phyloP scores from a whole-genome alignment of 2,113 vertebrate genomes.

The Panthera leo region DNA sequence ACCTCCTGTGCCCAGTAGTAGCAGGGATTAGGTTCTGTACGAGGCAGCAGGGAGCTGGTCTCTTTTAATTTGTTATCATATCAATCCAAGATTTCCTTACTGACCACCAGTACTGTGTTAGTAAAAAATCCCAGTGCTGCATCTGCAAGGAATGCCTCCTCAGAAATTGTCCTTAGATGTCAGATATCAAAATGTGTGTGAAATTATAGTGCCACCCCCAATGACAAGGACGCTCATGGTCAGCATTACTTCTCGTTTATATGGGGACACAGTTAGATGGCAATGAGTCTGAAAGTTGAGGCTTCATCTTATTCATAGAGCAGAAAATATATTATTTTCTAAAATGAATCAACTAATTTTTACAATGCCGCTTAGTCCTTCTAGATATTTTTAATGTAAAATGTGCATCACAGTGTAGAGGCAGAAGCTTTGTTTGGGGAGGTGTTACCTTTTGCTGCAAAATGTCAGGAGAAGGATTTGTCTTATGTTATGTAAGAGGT shows the following conservation, averaged over 20 bases:
- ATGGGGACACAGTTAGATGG: neutral
- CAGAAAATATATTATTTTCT: neutral
- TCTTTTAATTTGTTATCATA: neutral
- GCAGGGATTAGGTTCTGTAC: neutral
- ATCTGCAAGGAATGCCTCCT: neutral
- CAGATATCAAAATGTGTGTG: neutral
- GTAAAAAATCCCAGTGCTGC: neutral
- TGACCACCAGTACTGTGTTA: neutral
- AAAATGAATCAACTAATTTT: neutral
- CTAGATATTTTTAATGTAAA: neutral
- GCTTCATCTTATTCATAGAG: neutral
- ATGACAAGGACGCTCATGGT: neutral
- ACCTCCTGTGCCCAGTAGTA: neutral
- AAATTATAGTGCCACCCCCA: too few species aligned
- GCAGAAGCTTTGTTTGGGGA: neutral
- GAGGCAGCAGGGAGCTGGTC: neutral
- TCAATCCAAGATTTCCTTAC: neutral
- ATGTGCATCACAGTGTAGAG: neutral
- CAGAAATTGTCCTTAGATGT: neutral
- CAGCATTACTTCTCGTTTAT: neutral
- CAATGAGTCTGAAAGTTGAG: neutral
- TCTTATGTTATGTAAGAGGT: neutral
- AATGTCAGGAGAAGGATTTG: neutral
- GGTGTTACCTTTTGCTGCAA: neutral
- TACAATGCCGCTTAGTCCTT: neutral